phyloP scores from a whole-genome alignment of 2,888 invertebrate species.

The Tuta absoluta region DNA sequence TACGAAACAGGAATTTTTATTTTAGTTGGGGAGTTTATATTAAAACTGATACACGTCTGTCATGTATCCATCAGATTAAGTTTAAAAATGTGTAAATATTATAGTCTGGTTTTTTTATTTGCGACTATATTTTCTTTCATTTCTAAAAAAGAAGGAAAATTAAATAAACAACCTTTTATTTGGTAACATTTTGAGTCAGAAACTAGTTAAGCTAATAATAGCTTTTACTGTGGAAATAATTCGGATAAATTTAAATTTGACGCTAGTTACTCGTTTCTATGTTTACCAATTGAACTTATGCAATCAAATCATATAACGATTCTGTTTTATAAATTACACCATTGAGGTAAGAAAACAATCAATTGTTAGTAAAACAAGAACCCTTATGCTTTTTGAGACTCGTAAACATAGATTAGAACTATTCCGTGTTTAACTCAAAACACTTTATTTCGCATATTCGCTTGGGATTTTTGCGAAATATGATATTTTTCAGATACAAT shows the following conservation, averaged over 20 bases:
- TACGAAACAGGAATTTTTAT: too few species aligned
- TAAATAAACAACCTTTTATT: too few species aligned
- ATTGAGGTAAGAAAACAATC: conserved; percentile 15
- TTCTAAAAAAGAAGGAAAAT: too few species aligned
- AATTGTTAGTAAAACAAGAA: conserved; percentile 2
- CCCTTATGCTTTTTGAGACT: neutral
- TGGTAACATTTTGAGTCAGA: too few species aligned
- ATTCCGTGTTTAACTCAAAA: neutral
- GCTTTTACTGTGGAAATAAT: neutral
- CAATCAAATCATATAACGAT: neutral
- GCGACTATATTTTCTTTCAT: too few species aligned
- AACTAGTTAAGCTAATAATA: too few species aligned
- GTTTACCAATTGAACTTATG: neutral
- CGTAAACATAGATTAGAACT: conserved; percentile 6
- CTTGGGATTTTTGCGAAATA: neutral
- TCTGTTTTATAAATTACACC: conserved; percentile 23
- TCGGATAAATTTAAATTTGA: neutral
- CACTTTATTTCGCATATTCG: neutral
- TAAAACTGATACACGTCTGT: too few species aligned
- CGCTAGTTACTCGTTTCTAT: too few species aligned
- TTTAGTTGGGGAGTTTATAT: too few species aligned
- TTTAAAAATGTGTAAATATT: too few species aligned
- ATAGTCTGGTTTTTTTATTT: too few species aligned
- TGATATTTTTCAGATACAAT: conserved; percentile 18
- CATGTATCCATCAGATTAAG: too few species aligned